Conservation (phyloP, 1,140 invertebrate species). For the Babylonia areolata region DNA sequence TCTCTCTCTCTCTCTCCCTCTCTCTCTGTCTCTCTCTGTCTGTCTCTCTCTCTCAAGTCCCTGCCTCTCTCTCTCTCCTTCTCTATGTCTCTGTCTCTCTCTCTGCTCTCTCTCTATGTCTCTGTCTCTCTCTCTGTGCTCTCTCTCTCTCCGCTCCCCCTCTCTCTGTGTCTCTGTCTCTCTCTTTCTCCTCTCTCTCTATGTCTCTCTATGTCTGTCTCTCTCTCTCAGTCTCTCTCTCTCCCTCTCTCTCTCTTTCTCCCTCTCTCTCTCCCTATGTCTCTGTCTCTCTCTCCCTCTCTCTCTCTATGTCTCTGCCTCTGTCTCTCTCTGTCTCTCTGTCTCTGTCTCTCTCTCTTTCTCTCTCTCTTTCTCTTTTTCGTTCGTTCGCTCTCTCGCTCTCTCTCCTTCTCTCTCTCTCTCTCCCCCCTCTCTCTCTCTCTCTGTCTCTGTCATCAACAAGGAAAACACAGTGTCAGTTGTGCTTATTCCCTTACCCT, state of each 20-base stretch:
- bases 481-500: no score
- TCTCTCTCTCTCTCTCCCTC: neutral
- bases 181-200: no score
- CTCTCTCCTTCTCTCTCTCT: neutral
- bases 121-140: no score
- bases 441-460: neutral
- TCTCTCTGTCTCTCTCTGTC: neutral
- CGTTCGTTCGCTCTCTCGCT: no score
- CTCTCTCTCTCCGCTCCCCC: no score
- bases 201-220: no score
- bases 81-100: no score
- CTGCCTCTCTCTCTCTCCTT: no score
- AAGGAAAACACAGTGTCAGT: constrained; percentile 16
- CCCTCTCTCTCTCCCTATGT: neutral
- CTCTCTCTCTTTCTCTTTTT: neutral
- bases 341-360: neutral
- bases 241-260: constrained; percentile 7
- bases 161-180: no score
- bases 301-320: no score
- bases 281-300: neutral
- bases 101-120: no score
- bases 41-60: no score
- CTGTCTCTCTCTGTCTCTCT: constrained; percentile 12
- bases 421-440: neutral
- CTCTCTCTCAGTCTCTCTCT: neutral